A percentile compares a stretch with the other conserved stretches of the same genome.
Evolutionary conservation across 2,113 vertebrate genomes (phyloP).

Genomic region (cattle (Bos taurus)): DNA sequence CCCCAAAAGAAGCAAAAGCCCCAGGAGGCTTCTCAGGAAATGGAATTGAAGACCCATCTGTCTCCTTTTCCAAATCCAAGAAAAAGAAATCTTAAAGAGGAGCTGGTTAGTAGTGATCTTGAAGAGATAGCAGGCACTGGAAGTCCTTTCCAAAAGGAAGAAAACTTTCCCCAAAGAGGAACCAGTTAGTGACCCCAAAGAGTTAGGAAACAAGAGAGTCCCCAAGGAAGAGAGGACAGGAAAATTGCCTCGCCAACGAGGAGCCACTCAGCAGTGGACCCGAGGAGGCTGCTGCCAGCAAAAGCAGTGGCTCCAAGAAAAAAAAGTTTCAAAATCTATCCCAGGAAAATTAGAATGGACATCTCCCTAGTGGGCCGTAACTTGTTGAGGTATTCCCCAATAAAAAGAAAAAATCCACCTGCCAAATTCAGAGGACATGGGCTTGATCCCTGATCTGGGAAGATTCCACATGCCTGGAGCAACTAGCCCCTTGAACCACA

Average conservation of each 20-base stretch:
- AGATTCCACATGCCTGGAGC: background rate
- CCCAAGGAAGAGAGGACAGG: background rate
- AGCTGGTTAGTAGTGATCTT: background rate
- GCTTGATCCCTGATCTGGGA: background rate
- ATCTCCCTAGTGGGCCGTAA: background rate
- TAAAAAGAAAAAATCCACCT: background rate
- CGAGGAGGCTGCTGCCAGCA: background rate
- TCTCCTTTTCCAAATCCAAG: background rate
- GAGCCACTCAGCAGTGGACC: background rate
- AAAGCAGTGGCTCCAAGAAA: rapidly evolving
- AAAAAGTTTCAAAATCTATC: background rate
- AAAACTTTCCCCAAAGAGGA: background rate
- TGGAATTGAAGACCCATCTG: background rate
- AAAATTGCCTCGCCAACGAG: background rate
- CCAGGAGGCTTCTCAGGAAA: background rate
- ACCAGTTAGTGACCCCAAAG: background rate
- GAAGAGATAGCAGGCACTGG: background rate
- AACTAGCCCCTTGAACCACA: background rate
- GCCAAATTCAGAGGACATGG: background rate
- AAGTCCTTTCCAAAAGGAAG: background rate
- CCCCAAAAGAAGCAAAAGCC: background rate
- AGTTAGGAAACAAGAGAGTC: background rate
- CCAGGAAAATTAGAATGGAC: background rate
- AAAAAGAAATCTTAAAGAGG: background rate
- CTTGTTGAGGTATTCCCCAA: background rate